Evolutionary conservation across 2,888 invertebrate genomes (phyloP).

Genomic region (Lycocerus yunnanus): DNA sequence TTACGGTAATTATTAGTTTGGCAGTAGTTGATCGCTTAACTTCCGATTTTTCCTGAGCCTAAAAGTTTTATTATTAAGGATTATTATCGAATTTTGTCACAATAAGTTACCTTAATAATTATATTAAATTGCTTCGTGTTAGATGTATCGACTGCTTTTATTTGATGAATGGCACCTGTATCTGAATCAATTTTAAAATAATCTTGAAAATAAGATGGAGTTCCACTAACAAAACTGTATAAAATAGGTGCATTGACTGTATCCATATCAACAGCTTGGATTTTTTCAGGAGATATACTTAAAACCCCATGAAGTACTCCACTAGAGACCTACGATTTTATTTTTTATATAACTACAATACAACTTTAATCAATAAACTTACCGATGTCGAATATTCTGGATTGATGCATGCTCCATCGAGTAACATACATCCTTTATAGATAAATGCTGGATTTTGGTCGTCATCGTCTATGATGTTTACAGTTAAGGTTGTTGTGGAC

Average conservation of each 20-base stretch:
- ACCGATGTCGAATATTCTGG: constrained; percentile 85
- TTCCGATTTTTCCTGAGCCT: constrained; percentile 84
- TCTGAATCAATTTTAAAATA: constrained; percentile 84
- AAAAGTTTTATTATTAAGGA: not conserved
- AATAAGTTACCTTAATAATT: constrained; percentile 71
- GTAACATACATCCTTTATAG: constrained; percentile 81
- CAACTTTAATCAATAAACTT: constrained; percentile 52
- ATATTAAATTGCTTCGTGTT: constrained; percentile 79
- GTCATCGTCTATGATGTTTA: constrained; percentile 86
- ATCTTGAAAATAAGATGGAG: constrained; percentile 74
- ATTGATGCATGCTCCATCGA: constrained; percentile 84
- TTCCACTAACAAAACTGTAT: constrained; percentile 82
- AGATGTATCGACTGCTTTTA: constrained; percentile 78
- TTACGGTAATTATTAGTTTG: constrained; percentile 78
- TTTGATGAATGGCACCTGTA: constrained; percentile 81
- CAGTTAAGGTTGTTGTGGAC: constrained; percentile 82
- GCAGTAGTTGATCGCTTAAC: constrained; percentile 81
- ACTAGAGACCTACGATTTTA: constrained; percentile 70
- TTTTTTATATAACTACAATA: constrained; percentile 23
- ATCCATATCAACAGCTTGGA: constrained; percentile 90
- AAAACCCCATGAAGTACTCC: constrained; percentile 83
- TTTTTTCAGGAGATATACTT: constrained; percentile 82
- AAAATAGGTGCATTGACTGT: constrained; percentile 82
- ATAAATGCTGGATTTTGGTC: constrained; percentile 91
- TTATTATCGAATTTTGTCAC: not conserved